These are phyloP conservation scores for Botia kubotai DNA, from an alignment of 2,797 vertebrate species.

Conservation along the genomic window DNA sequence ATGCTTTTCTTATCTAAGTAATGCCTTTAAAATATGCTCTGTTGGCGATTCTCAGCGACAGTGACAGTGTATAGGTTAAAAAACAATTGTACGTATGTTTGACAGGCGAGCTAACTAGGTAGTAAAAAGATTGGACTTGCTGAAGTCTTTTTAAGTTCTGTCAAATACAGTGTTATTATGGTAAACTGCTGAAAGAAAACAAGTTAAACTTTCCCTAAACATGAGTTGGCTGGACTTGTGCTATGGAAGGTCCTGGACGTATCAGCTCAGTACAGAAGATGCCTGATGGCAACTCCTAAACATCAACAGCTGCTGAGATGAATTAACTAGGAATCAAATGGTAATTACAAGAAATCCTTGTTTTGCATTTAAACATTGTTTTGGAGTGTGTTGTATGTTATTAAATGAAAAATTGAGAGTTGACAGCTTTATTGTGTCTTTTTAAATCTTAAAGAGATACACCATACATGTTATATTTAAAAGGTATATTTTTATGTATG, in stretches of 20 bases:
- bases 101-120: slow-evolving; percentile 5
- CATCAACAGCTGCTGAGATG: slow-evolving; percentile 40
- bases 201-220: slow-evolving; percentile 5
- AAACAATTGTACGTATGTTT: not conserved
- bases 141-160: not conserved
- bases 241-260: slow-evolving; percentile 31
- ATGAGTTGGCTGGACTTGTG: not conserved
- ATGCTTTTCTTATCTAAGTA: not conserved
- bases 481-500: too few relatives aligned
- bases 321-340: slow-evolving; percentile 62
- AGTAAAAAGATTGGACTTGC: not conserved
- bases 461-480: too few relatives aligned
- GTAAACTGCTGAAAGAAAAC: slow-evolving; percentile 1
- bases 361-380: not conserved
- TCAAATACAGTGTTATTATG: not conserved
- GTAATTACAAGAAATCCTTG: slow-evolving; percentile 42
- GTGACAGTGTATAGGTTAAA: too few relatives aligned
- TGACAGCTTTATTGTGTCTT: too few relatives aligned
- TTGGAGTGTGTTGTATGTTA: not conserved
- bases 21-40: not conserved
- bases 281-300: slow-evolving; percentile 40
- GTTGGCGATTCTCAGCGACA: not conserved
- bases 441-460: too few relatives aligned
- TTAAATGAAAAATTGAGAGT: not conserved
- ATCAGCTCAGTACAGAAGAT: slow-evolving; percentile 18